These are phyloP conservation scores for Tauraco erythrolophus DNA, from an alignment of 2,113 vertebrate genomes.

Conservation along the genomic window DNA sequence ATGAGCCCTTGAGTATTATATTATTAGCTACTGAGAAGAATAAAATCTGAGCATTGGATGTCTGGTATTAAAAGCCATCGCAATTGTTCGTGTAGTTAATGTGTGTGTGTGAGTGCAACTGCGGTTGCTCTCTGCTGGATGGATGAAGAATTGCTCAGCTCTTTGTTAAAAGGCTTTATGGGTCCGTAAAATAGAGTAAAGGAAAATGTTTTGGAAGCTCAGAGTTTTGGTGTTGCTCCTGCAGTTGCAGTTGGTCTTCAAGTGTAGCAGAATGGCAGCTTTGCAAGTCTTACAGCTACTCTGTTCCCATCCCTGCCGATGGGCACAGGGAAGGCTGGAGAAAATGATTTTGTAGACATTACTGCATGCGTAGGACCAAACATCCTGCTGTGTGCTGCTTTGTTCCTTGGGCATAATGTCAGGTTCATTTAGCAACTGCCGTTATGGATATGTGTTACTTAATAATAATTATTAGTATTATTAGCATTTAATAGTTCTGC, in stretches of 20 bases:
- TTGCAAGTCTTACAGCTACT: not conserved
- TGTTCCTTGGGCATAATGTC: not conserved
- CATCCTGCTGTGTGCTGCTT: not conserved
- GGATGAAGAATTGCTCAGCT: constrained; percentile 38
- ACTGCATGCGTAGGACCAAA: not conserved
- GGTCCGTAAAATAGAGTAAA: not conserved
- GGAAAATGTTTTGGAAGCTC: not conserved
- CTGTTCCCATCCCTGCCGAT: not conserved
- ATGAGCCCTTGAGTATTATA: not conserved
- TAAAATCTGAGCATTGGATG: not conserved
- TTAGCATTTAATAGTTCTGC: constrained; percentile 1
- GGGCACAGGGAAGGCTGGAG: not conserved
- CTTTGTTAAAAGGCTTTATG: constrained; percentile 7
- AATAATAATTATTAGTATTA: constrained; percentile 28
- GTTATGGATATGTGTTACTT: not conserved
- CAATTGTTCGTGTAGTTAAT: not conserved
- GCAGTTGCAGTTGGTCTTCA: not conserved
- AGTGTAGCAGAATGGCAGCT: not conserved
- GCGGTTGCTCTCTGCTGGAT: constrained; percentile 64
- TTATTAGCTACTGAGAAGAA: not conserved
- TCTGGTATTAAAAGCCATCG: not conserved
- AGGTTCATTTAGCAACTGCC: not conserved
- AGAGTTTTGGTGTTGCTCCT: not conserved
- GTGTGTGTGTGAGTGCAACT: not conserved
- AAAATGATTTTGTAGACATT: not conserved